A percentile compares a stretch with the other conserved stretches of the same genome.
These are phyloP conservation scores for Siniperca scherzeri DNA, from an alignment of 2,797 vertebrate genomes.

Conservation along the genomic window DNA sequence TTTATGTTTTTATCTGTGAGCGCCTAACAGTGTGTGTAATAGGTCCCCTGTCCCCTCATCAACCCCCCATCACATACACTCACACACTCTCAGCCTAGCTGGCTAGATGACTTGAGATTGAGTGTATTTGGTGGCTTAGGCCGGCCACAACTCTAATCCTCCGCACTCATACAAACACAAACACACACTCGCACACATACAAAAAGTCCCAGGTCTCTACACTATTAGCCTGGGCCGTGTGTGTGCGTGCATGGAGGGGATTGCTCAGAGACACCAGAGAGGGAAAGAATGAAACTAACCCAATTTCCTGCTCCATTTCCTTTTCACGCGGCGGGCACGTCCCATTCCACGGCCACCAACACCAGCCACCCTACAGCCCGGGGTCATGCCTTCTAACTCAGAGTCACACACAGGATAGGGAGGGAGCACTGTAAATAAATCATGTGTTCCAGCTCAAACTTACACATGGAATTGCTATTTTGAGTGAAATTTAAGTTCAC, in stretches of 20 bases:
- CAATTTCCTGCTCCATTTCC: conserved; percentile 90
- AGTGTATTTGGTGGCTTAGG: conserved; percentile 76
- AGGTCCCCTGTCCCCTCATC: conserved; percentile 78
- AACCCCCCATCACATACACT: conserved; percentile 61
- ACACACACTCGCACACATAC: conserved; percentile 54
- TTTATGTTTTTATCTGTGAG: conserved; percentile 73
- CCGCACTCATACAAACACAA: conserved; percentile 72
- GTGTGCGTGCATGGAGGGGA: conserved; percentile 56
- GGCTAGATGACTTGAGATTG: conserved; percentile 77
- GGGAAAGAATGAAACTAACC: conserved; percentile 84
- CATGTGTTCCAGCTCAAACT: conserved; percentile 48
- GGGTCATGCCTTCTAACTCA: conserved; percentile 77
- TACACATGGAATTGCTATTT: conserved; percentile 49
- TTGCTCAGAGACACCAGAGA: conserved; percentile 76
- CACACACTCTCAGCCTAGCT: conserved; percentile 54
- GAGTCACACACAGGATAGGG: conserved; percentile 50
- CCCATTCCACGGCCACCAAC: conserved; percentile 76
- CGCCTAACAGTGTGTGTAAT: conserved; percentile 81
- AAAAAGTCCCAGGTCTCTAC: conserved; percentile 73
- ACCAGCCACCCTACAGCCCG: conserved; percentile 69
- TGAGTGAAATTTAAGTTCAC: conserved; percentile 48
- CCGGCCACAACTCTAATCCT: conserved; percentile 73
- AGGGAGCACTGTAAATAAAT: conserved; percentile 68
- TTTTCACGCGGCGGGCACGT: conserved; percentile 71
- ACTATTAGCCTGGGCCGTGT: conserved; percentile 66